Evolutionary conservation across 2,888 invertebrate genomes (phyloP).

Genomic region (Ennomos quercinarius): DNA sequence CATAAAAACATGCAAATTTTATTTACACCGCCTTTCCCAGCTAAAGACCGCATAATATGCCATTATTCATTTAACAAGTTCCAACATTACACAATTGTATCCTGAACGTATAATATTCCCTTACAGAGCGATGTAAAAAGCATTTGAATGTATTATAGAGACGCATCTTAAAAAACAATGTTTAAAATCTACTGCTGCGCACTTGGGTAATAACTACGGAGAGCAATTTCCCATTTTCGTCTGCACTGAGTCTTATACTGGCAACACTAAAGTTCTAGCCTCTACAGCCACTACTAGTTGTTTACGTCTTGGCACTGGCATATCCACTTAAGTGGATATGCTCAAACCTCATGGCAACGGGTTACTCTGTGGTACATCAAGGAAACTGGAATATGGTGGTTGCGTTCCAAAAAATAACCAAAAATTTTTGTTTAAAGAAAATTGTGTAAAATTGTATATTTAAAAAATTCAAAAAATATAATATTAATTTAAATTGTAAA

Average conservation of each 20-base stretch:
- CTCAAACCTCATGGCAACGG: constrained; percentile 1
- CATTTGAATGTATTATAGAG: constrained; percentile 40
- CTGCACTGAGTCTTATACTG: constrained; percentile 58
- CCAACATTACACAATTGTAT: not conserved
- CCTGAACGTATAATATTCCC: constrained; percentile 10
- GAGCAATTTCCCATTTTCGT: constrained; percentile 71
- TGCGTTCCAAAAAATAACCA: too few relatives aligned
- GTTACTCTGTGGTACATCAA: not conserved
- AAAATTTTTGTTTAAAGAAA: too few relatives aligned
- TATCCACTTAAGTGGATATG: constrained; percentile 2
- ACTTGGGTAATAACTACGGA: constrained; percentile 59
- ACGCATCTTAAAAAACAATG: constrained; percentile 60
- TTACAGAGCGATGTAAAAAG: constrained; percentile 26
- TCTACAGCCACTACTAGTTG: constrained; percentile 54
- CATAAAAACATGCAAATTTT: too few relatives aligned
- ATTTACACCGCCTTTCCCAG: too few relatives aligned
- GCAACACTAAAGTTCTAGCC: constrained; percentile 49
- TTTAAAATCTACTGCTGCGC: constrained; percentile 64
- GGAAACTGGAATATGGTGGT: too few relatives aligned
- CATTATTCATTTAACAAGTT: not conserved
- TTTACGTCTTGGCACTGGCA: constrained; percentile 11
- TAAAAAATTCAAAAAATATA: too few relatives aligned
- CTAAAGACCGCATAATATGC: too few relatives aligned
- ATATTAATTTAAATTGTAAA: too few relatives aligned
- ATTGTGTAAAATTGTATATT: too few relatives aligned